Percentiles rank a stretch among this genome's conserved stretches.
Evolutionary conservation across 2,888 invertebrate genomes (phyloP).

Genomic region (Tenthredo scrophulariae): DNA sequence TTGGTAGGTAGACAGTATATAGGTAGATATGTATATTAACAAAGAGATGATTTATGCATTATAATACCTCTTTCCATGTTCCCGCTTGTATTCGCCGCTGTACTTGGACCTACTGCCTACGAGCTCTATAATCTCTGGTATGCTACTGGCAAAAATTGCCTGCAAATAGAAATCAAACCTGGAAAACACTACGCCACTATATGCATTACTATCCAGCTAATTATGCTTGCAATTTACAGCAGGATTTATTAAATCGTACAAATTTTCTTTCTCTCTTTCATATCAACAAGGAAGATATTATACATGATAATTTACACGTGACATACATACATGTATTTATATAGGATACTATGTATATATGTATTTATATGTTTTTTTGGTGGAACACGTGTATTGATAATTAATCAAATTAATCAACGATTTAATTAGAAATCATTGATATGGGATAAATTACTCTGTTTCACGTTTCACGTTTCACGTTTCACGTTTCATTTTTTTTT

Average conservation of each 20-base stretch:
- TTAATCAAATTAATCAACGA: too few relatives aligned
- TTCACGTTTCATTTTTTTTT: not conserved
- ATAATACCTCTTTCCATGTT: slow-evolving; percentile 98
- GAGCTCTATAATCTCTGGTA: slow-evolving; percentile 99
- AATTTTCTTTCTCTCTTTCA: too few relatives aligned
- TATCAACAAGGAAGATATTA: too few relatives aligned
- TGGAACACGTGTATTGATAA: too few relatives aligned
- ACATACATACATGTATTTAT: too few relatives aligned
- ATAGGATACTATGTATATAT: too few relatives aligned
- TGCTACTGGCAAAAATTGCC: slow-evolving; percentile 99
- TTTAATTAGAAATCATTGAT: too few relatives aligned
- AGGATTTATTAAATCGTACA: too few relatives aligned
- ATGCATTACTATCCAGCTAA: slow-evolving; percentile 26
- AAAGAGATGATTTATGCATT: slow-evolving; percentile 54
- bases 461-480: too few relatives aligned
- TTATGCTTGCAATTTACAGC: slow-evolving; percentile 22
- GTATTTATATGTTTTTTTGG: too few relatives aligned
- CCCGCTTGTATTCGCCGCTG: slow-evolving; percentile 99
- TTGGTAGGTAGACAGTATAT: not conserved
- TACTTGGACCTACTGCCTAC: slow-evolving; percentile 99
- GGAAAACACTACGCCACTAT: slow-evolving; percentile 58
- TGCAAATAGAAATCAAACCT: slow-evolving; percentile 85
- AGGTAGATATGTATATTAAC: slow-evolving; percentile 18
- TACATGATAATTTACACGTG: too few relatives aligned
- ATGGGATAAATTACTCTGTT: too few relatives aligned